Conservation (phyloP, 2,797 vertebrate species). For the Eulemur rubriventer region DNA sequence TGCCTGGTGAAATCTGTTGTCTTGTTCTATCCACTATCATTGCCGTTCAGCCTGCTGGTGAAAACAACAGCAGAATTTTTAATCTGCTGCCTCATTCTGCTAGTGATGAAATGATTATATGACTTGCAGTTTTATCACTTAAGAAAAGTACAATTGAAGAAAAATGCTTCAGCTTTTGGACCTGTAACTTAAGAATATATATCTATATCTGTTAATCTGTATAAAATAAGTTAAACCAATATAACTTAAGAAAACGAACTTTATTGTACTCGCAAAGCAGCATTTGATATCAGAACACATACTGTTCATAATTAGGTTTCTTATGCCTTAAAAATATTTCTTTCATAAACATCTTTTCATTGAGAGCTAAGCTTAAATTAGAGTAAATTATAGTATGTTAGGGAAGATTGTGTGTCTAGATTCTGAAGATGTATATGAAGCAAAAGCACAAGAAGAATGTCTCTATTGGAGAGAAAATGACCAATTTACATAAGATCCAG, state of each 20-base stretch:
- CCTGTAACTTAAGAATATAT: background rate
- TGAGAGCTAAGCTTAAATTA: background rate
- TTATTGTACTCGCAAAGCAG: background rate
- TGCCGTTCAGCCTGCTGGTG: background rate
- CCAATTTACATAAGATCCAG: background rate
- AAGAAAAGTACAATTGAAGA: background rate
- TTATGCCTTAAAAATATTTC: background rate
- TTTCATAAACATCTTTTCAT: background rate
- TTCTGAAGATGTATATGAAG: background rate
- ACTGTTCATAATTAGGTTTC: background rate
- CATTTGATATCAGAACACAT: background rate
- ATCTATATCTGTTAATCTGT: background rate
- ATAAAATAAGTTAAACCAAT: background rate
- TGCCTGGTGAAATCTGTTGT: background rate
- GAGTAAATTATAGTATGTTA: background rate
- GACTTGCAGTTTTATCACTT: background rate
- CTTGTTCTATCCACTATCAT: background rate
- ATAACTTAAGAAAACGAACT: background rate
- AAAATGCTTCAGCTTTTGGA: background rate
- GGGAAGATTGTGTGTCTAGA: background rate
- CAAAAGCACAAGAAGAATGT: background rate
- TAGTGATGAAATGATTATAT: background rate
- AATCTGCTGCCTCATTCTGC: background rate
- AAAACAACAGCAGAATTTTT: background rate
- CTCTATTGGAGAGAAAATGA: background rate